These are phyloP conservation scores for Morinoia aosen DNA, from an alignment of 2,888 invertebrate genomes.

Conservation along the genomic window DNA sequence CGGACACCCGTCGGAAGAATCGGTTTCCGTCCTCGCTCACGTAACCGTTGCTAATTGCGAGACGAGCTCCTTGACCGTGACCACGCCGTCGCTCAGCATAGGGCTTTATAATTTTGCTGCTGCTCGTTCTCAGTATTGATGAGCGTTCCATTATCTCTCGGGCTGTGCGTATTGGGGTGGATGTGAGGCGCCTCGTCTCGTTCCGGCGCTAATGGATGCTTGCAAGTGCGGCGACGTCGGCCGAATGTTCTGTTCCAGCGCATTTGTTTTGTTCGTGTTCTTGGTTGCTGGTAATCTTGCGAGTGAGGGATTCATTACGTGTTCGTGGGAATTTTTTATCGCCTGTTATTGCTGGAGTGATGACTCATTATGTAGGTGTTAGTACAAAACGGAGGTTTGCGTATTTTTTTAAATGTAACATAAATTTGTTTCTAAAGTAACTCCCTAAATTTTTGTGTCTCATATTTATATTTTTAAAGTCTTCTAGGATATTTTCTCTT, in stretches of 20 bases:
- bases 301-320: too few species aligned
- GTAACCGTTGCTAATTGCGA: slow-evolving; percentile 4
- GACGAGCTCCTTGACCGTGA: not conserved
- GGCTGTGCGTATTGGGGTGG: not conserved
- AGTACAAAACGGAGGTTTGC: not conserved
- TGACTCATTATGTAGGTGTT: too few species aligned
- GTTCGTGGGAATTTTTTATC: too few species aligned
- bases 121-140: not conserved
- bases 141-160: not conserved
- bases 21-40: not conserved
- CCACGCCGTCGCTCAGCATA: not conserved
- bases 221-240: not conserved
- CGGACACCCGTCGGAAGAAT: not conserved
- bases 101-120: not conserved
- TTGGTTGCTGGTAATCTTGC: too few species aligned
- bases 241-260: not conserved
- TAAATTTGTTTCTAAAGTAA: not conserved
- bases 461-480: too few species aligned
- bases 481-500: too few species aligned
- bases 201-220: not conserved
- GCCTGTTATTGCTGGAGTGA: too few species aligned
- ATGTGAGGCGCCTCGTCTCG: not conserved
- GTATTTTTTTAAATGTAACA: not conserved
- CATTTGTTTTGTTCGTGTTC: not conserved
- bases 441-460: not conserved